Evolutionary conservation across 2,888 invertebrate genomes (phyloP), one percentile per base, ranked within the genome.

Genomic region (Flexamia atlantica): DNA sequence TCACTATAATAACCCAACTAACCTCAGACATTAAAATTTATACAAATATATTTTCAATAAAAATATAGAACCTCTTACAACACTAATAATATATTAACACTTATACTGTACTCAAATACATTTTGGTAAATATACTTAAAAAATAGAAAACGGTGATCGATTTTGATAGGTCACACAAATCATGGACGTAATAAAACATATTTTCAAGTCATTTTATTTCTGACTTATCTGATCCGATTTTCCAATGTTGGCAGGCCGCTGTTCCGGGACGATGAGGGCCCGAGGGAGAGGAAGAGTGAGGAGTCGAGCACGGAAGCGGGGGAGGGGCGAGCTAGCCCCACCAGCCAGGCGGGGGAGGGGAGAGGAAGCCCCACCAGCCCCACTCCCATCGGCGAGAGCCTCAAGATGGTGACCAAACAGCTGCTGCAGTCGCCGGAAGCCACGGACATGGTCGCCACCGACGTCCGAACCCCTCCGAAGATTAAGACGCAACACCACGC

Each of bases 391-490:
- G 91, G 92, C 76, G 93, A 94, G 81, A 92, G 93, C 0, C 91
- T 93, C 60, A 92, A 93, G 89, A 91, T 92, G 88, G 91, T 93
- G 14, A 91, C 93, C 0, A 92, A 91, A 85, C 93, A 93, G 89
- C 89, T 93, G 12, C 89, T 93, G 70, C 92, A 92, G 9, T 90
- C 91, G 12, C 85, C 87, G 17, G 83, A 84, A 88, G 87, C 87
- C 5, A 76, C 90, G 36, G 90, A 92, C 46, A 89, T 93, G 30
- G 88, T 88, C 10, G 90, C 92, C 12, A 89, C 91, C 9, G 94
- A 94, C 87, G 92, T 92, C 0, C 91, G 94, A 90, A 93, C 94
- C 86, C 94, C 94, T 25, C 93, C 94, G 5, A 93, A 92, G 89
- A 88, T 94, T 0, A 93, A 93, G 89, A 91, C 91, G 82, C 92